Evolutionary conservation across 1,140 invertebrate species (phyloP).

Genomic region (Drosophila mojavensis): DNA sequence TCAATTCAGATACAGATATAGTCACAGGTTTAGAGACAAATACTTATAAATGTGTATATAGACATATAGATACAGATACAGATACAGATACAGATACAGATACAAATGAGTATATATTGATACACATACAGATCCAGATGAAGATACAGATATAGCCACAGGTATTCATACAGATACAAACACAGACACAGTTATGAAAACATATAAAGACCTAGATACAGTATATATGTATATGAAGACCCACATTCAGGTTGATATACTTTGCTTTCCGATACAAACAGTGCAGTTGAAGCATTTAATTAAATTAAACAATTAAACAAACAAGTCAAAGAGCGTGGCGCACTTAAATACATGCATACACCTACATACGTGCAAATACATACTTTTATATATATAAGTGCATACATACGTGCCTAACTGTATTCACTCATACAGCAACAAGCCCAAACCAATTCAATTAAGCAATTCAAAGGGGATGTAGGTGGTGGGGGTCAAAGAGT

Average conservation of each 20-base stretch:
- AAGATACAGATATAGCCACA: constrained; percentile 39
- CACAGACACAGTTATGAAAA: constrained; percentile 23
- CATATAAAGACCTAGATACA: neutral
- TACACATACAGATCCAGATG: neutral
- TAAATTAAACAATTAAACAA: constrained; percentile 82
- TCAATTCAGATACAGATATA: neutral
- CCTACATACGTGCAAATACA: constrained; percentile 6
- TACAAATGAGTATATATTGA: neutral
- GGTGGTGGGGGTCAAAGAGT: constrained; percentile 16
- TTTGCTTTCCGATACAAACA: constrained; percentile 43
- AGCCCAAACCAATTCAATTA: constrained; percentile 77
- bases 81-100: constrained; percentile 1
- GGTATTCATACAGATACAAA: constrained; percentile 1
- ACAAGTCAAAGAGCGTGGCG: constrained; percentile 48
- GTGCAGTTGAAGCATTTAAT: constrained; percentile 69
- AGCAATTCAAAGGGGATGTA: constrained; percentile 54
- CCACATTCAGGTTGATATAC: constrained; percentile 8
- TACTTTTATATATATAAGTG: neutral
- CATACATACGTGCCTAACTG: neutral
- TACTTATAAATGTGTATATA: no score
- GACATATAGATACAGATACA: constrained; percentile 12
- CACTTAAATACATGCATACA: constrained; percentile 11
- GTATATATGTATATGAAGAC: constrained; percentile 10
- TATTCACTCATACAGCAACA: constrained; percentile 5
- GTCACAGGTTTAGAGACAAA: no score